Evolutionary conservation across 2,888 invertebrate genomes (phyloP).

Genomic region (Tenthredo amoena): DNA sequence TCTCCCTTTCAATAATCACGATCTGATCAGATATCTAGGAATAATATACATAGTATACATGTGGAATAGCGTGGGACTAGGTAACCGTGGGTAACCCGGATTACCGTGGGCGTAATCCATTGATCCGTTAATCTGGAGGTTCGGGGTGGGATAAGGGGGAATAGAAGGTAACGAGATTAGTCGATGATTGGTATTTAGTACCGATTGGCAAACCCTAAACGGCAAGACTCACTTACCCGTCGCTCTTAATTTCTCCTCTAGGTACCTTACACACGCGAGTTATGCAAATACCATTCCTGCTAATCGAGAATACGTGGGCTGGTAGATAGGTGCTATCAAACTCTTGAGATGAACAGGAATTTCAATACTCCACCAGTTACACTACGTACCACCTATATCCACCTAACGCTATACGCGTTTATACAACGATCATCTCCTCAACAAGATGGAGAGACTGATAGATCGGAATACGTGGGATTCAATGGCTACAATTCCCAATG

Average conservation of each 20-base stretch:
- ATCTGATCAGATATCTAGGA: background rate
- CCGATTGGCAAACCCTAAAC: conserved; percentile 21
- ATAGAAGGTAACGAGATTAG: conserved; percentile 44
- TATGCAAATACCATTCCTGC: conserved; percentile 36
- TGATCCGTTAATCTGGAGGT: conserved; percentile 41
- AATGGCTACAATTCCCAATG: too few species aligned
- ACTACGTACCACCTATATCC: background rate
- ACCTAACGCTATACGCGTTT: background rate
- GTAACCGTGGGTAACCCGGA: conserved; percentile 26
- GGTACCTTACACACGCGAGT: background rate
- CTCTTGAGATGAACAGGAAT: conserved; percentile 5
- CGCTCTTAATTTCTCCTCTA: conserved; percentile 39
- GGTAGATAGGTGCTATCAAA: background rate
- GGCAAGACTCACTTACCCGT: conserved; percentile 19
- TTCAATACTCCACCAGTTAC: background rate
- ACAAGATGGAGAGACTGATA: too few species aligned
- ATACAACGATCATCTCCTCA: background rate
- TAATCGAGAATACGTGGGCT: conserved; percentile 17
- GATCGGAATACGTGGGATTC: background rate
- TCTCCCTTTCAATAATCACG: background rate
- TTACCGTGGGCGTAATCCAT: conserved; percentile 25
- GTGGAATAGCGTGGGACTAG: background rate
- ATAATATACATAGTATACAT: background rate
- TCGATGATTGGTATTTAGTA: conserved; percentile 47
- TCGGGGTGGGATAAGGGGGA: background rate